These are phyloP conservation scores for Andrena dorsata DNA, from an alignment of 2,888 invertebrate genomes.

Conservation along the genomic window DNA sequence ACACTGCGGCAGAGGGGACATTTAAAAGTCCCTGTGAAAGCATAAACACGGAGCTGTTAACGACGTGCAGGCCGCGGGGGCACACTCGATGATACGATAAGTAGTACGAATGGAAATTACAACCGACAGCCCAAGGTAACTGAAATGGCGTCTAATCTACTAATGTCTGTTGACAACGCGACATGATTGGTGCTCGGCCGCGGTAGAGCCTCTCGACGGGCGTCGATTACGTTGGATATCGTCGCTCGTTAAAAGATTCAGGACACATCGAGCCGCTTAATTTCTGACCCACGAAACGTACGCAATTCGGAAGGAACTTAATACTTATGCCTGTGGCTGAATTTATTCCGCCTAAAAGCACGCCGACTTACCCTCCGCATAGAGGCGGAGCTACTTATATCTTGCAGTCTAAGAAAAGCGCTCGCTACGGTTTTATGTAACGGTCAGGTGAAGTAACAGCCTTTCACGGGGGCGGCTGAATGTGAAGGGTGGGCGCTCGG, in stretches of 20 bases:
- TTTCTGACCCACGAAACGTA: too few relatives aligned
- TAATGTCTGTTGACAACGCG: constrained; percentile 14
- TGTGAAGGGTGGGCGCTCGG: neutral
- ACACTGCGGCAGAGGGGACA: neutral
- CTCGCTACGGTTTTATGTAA: neutral
- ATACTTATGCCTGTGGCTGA: too few relatives aligned
- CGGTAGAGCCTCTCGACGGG: neutral
- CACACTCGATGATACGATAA: constrained; percentile 25
- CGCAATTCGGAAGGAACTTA: too few relatives aligned
- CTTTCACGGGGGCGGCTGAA: neutral
- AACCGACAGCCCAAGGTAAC: constrained; percentile 31
- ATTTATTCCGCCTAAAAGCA: too few relatives aligned
- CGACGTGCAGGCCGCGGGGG: neutral
- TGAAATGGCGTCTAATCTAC: constrained; percentile 21
- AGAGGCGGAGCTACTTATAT: too few relatives aligned
- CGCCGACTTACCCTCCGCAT: too few relatives aligned
- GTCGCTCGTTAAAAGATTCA: neutral
- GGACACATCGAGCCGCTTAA: neutral
- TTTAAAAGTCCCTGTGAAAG: neutral
- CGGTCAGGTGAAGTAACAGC: neutral
- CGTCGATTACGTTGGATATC: neutral
- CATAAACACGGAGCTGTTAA: neutral
- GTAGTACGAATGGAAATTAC: constrained; percentile 24
- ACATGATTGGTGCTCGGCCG: neutral
- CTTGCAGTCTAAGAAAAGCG: too few relatives aligned